Base-by-base conservation (phyloP, 2,797 vertebrate species). In the Clarias pachynema region DNA sequence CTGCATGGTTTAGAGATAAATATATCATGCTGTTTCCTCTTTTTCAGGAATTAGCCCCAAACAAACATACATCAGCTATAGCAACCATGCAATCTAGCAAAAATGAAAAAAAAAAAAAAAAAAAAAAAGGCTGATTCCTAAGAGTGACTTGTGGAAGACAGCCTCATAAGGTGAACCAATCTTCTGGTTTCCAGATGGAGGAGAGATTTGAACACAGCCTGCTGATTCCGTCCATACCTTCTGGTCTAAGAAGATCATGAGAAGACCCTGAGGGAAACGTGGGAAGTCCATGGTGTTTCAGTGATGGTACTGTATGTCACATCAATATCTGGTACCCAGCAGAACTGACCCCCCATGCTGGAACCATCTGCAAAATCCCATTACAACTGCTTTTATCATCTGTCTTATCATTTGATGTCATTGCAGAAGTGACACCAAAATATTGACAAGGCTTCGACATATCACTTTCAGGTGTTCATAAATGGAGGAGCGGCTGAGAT, bases 21-120 rank as follows among this genome's bases (percentile, higher is more conserved):
- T 83, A 79, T 84, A 5, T 90, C 81, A 75, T 81, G 49, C 75
- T 86, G n/a, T 87, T 89, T 91, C 82, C 91, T 92, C 93, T 91
- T 92, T 93, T 92, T 84, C 93, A 99, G 98, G 93, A 77, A 96
- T 97, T 94, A 93, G 97, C n/a, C 96, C 97, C 93, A 99, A 98
- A 93, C 98, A 98, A 94, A 99, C 98, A 86, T 99, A 99, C 85
- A 98, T 99, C 96, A 98, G 97, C 96, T 99, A 99, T 92, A 99
- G 97, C 95, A 99, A 99, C 96, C 97, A 99, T 65, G 98, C 97
- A 70, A 97, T 99, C 95, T 99, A 97, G 87, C 65, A 87, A 95
- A 86, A 60, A 85, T 91, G 34, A 86, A 91, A 73, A 9, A 37
- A 37, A 34, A 89, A 34, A 89, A 86, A 91, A 88, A 86, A 86